A percentile compares a stretch with the other conserved stretches of the same genome.
Evolutionary conservation across 2,113 vertebrate genomes (phyloP).

Genomic region (Donacobius atricapilla): DNA sequence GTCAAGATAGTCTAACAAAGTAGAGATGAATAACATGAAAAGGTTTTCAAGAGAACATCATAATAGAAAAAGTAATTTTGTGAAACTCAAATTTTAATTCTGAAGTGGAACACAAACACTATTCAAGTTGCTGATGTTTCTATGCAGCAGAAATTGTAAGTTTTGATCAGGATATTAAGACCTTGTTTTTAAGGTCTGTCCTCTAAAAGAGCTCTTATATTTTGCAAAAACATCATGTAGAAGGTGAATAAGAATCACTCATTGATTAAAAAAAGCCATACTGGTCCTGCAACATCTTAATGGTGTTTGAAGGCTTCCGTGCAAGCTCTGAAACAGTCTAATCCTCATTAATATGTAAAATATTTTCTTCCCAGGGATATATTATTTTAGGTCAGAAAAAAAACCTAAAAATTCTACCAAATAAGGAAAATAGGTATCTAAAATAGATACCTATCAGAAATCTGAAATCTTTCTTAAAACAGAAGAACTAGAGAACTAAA

Average conservation of each 20-base stretch:
- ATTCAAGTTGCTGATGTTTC: background rate
- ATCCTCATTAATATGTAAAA: slow-evolving; percentile 16
- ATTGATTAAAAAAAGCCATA: slow-evolving; percentile 22
- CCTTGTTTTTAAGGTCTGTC: background rate
- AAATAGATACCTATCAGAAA: background rate
- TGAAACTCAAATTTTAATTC: background rate
- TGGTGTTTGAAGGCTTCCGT: background rate
- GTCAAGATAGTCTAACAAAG: background rate
- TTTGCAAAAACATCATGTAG: background rate
- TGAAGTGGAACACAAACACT: background rate
- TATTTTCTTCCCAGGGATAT: background rate
- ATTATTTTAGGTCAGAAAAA: background rate
- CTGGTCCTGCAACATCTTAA: background rate
- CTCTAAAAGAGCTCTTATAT: background rate
- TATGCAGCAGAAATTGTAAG: background rate
- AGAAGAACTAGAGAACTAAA: background rate
- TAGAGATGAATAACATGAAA: background rate
- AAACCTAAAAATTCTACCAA: background rate
- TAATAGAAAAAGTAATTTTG: background rate
- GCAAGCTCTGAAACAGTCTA: background rate
- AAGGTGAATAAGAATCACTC: background rate
- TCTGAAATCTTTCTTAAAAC: background rate
- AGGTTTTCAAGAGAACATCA: background rate
- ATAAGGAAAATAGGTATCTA: background rate
- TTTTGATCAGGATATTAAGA: background rate